These are phyloP conservation scores for Urocynchramus pylzowi DNA, from an alignment of 2,113 vertebrate species.

Conservation along the genomic window DNA sequence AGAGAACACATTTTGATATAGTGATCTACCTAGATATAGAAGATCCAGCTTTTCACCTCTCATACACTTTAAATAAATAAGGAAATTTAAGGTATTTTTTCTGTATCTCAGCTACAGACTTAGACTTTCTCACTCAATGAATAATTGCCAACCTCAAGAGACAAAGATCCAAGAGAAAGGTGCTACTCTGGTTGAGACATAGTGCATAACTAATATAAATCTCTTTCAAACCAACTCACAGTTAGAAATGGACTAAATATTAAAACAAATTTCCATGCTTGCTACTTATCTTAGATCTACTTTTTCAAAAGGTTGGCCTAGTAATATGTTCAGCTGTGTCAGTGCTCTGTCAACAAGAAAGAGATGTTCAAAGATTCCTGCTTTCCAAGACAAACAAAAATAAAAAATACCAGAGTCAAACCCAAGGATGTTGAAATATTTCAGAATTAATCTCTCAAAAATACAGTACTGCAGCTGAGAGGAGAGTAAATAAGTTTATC, in stretches of 20 bases:
- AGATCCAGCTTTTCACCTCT: background rate
- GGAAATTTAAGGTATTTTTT: background rate
- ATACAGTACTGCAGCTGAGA: background rate
- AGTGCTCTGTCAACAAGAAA: background rate
- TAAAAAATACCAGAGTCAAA: background rate
- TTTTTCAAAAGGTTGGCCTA: background rate
- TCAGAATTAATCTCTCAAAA: background rate
- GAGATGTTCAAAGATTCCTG: background rate
- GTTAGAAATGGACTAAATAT: background rate
- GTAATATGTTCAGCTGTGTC: background rate
- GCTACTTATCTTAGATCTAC: background rate
- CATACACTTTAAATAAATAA: background rate
- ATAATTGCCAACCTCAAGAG: background rate
- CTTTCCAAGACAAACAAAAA: background rate
- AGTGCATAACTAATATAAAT: background rate
- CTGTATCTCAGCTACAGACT: background rate
- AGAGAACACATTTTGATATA: background rate
- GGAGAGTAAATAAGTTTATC: slow-evolving; percentile 18
- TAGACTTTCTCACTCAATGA: background rate
- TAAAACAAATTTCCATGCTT: slow-evolving; percentile 9
- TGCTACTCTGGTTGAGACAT: background rate
- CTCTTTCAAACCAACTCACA: background rate
- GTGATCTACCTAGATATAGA: background rate
- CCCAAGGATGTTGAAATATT: background rate
- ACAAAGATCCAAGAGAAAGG: background rate